Conservation (phyloP, 2,113 vertebrate species). For the Phalacrocorax carbo region DNA sequence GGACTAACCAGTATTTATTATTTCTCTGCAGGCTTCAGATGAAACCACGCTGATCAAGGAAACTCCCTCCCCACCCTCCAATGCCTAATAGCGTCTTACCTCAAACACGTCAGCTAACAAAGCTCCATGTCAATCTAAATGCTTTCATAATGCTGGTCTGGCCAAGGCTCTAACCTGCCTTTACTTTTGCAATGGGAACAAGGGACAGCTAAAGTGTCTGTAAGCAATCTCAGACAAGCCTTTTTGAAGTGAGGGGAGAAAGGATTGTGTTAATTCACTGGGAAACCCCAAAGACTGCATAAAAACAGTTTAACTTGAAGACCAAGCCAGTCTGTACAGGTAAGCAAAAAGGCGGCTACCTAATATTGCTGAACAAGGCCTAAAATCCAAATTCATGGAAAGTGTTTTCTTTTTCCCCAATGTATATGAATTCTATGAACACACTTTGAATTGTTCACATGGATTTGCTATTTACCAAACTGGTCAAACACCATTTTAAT, state of each 20-base stretch:
- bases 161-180: neutral
- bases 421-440: neutral
- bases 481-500: neutral
- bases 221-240: neutral
- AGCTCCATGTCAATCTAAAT: neutral
- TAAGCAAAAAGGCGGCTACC: neutral
- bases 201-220: neutral
- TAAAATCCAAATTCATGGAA: neutral
- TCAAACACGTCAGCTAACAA: neutral
- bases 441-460: neutral
- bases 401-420: neutral
- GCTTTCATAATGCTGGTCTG: neutral
- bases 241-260: neutral
- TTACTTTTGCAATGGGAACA: neutral
- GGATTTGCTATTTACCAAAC: neutral
- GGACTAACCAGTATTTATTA: neutral
- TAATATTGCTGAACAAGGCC: neutral
- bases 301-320: neutral
- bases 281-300: neutral
- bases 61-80: constrained; percentile 20
- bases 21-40: neutral
- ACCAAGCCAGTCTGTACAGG: neutral
- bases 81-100: neutral
- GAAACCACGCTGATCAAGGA: neutral
- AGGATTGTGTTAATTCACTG: neutral